These are phyloP conservation scores for Crematogaster levior DNA, from an alignment of 2,888 invertebrate species.

Conservation along the genomic window DNA sequence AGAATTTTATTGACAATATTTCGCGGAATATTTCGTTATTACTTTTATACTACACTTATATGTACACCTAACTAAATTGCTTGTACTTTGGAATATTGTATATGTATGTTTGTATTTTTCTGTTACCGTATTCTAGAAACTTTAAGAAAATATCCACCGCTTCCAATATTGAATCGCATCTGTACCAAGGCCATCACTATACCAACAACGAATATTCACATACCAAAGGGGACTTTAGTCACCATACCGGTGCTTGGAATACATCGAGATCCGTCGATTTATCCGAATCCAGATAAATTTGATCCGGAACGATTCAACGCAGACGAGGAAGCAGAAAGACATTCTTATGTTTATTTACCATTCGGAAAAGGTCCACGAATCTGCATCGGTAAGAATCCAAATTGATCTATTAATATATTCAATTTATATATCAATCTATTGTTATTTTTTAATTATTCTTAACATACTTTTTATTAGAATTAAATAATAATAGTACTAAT, in stretches of 20 bases:
- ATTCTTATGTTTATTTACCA: slow-evolving; percentile 79
- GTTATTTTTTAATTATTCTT: no score
- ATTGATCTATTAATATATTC: neutral
- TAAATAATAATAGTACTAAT: no score
- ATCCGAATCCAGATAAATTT: slow-evolving; percentile 86
- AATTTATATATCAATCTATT: no score
- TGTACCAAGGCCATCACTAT: slow-evolving; percentile 80
- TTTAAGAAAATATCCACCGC: slow-evolving; percentile 83
- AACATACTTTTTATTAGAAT: no score
- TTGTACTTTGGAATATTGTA: no score
- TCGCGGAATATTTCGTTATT: no score
- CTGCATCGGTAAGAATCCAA: slow-evolving; percentile 77
- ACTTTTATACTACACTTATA: no score
- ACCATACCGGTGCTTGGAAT: slow-evolving; percentile 84
- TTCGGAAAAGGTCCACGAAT: slow-evolving; percentile 75
- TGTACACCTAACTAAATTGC: no score
- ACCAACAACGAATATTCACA: slow-evolving; percentile 67
- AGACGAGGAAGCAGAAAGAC: slow-evolving; percentile 77
- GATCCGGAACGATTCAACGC: slow-evolving; percentile 86
- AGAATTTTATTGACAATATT: no score
- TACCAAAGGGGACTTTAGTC: slow-evolving; percentile 78
- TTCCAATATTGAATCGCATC: slow-evolving; percentile 80
- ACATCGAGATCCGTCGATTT: slow-evolving; percentile 86
- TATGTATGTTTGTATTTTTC: no score
- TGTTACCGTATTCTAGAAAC: slow-evolving; percentile 77